phyloP scores from a whole-genome alignment of 2,888 invertebrate species.

The Drosophila putrida region DNA sequence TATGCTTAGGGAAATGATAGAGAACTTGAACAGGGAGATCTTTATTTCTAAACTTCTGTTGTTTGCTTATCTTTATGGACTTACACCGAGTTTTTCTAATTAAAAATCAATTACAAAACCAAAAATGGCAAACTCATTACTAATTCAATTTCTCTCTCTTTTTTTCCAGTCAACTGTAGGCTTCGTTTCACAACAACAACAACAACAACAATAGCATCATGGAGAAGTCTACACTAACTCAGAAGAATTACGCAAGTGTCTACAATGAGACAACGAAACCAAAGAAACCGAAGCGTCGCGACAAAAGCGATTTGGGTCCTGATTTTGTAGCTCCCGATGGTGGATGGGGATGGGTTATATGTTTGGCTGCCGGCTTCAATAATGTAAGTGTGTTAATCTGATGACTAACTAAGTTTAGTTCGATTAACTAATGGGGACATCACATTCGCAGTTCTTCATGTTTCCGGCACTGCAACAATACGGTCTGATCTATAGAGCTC shows the following conservation, averaged over 20 bases:
- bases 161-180: conserved; percentile 1
- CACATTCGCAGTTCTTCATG: conserved; percentile 87
- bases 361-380: conserved; percentile 89
- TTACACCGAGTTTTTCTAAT: conserved; percentile 4
- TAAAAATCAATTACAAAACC: conserved; percentile 10
- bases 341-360: conserved; percentile 91
- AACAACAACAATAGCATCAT: conserved; percentile 21
- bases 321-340: conserved; percentile 91
- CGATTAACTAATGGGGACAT: not conserved
- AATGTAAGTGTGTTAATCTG: conserved; percentile 88
- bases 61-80: conserved; percentile 9
- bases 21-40: not conserved
- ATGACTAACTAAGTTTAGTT: not conserved
- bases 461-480: conserved; percentile 90
- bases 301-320: conserved; percentile 85
- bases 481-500: conserved; percentile 89
- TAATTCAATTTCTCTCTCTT: conserved; percentile 5
- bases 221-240: conserved; percentile 73
- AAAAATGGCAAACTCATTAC: conserved; percentile 12
- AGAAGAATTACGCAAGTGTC: conserved; percentile 74
- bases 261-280: conserved; percentile 83
- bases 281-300: conserved; percentile 85
- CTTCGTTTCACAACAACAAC: not conserved
- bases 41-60: not conserved
- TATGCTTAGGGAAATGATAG: not conserved